Evolutionary conservation across 1,140 invertebrate genomes (phyloP), one percentile per base, ranked within the genome.

Genomic region (Aphelinus atriplicis): DNA sequence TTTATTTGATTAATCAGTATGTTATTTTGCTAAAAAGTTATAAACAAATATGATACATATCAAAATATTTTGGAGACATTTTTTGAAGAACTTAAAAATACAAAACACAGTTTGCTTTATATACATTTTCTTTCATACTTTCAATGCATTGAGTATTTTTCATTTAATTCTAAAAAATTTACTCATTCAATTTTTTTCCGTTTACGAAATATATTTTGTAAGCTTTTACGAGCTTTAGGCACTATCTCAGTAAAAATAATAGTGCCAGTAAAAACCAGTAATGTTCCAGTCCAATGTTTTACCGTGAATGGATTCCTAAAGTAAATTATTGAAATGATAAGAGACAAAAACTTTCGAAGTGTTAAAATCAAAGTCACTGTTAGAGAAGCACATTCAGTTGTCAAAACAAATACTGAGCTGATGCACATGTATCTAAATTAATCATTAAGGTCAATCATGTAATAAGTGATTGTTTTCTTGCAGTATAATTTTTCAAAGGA

Each of bases 351-450:
- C 87, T 99, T 99, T 51, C 98, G 89, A 63, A 99, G 85, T 1
- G 98, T 99, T 9, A 99, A 93, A 2, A 99, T 96, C 71, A 99
- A 88, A 0, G 97, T 99, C 0, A 99, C 97, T 0, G 96, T 97
- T 9, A 99, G 85, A 0, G 97, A 98, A 6, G 95, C 92, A 83
- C 96, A 98, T 85, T 98, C 96, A 0, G 97, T 95, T 2, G 96
- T 98, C 81, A 99, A 89, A 26, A 94, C 91, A 83, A 98, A 99
- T 1, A 99, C 98, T 7, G 96, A 96, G 81, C 94, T 93, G 72
- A 99, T 98, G 84, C 98, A 99, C 62, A 98, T 83, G 81, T 92
- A 94, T 89, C 92, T 94, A 76, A 64, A 77, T 61, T 62, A 78
- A 68, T 57, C 53, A 68, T 81, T 80, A 83, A 83, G 81, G 79